Conservation (phyloP, 2,888 invertebrate genomes). For the Scaeva pyrastri region DNA sequence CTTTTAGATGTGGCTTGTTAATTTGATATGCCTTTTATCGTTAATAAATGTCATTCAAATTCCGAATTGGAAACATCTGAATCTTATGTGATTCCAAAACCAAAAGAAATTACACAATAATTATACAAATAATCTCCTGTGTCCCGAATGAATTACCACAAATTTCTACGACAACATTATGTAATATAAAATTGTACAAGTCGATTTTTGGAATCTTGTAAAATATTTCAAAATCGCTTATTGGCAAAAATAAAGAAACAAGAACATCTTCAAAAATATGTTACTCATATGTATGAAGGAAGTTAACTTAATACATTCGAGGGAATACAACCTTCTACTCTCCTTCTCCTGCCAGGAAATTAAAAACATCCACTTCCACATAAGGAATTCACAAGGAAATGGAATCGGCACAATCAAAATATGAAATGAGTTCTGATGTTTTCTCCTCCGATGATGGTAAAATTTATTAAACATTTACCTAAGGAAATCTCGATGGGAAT, state of each 20-base stretch:
- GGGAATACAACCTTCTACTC: neutral
- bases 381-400: slow-evolving; percentile 23
- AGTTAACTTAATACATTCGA: neutral
- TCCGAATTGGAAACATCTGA: neutral
- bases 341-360: slow-evolving; percentile 4
- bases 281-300: neutral
- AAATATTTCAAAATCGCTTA: slow-evolving; percentile 9
- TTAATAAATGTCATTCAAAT: neutral
- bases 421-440: slow-evolving; percentile 16
- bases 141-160: neutral
- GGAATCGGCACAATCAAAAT: slow-evolving; percentile 3
- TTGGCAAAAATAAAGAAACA: neutral
- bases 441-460: neutral
- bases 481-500: neutral
- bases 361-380: slow-evolving; percentile 14
- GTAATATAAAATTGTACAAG: neutral
- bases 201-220: slow-evolving; percentile 3
- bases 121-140: neutral
- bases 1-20: neutral
- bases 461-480: neutral
- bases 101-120: neutral
- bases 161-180: neutral
- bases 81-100: neutral
- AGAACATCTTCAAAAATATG: neutral
- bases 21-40: neutral